These are phyloP conservation scores for Chroicocephalus ridibundus DNA, from an alignment of 2,113 vertebrate species.

Conservation along the genomic window DNA sequence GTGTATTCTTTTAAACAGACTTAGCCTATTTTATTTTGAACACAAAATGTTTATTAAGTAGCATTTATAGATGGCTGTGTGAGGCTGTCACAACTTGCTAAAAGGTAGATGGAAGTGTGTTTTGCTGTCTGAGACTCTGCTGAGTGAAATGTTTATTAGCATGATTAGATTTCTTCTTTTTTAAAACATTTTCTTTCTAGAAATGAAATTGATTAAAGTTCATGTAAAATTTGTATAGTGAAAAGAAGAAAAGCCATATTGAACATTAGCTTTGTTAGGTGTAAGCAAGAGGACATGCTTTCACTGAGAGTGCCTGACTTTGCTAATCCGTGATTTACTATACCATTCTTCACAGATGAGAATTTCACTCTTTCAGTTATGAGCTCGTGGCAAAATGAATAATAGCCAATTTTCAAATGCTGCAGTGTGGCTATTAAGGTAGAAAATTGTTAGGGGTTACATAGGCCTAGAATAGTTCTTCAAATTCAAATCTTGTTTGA, in stretches of 20 bases:
- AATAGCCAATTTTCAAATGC: constrained; percentile 22
- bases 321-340: constrained; percentile 2
- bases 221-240: neutral
- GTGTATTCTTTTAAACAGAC: neutral
- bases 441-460: constrained; percentile 42
- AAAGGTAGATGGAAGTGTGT: neutral
- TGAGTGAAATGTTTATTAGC: neutral
- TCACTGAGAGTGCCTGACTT: neutral
- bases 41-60: neutral
- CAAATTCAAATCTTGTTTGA: constrained; percentile 22
- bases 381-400: constrained; percentile 40
- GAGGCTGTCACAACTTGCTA: neutral
- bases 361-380: neutral
- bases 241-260: neutral
- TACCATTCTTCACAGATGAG: neutral
- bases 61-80: neutral
- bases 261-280: neutral
- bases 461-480: neutral
- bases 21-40: neutral
- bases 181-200: neutral
- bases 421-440: constrained; percentile 4
- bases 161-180: neutral
- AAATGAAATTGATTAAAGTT: neutral
- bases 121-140: neutral
- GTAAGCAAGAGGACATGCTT: neutral